Conservation (phyloP, 1,140 invertebrate genomes). For the Danaus melanippus region DNA sequence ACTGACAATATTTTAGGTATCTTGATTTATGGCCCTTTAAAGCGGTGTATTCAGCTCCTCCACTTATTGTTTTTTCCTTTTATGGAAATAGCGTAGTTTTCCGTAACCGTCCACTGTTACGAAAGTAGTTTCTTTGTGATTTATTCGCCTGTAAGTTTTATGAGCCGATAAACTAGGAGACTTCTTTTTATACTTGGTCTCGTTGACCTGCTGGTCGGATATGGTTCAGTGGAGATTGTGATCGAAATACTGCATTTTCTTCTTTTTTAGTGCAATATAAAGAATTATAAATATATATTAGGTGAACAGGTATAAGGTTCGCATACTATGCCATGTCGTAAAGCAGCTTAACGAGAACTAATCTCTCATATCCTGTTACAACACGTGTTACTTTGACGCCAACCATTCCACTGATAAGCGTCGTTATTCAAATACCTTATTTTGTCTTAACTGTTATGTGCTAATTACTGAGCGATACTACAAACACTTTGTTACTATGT, state of each 20-base stretch:
- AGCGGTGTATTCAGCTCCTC: slow-evolving; percentile 50
- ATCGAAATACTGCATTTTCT: no score
- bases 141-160: slow-evolving; percentile 34
- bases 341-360: slow-evolving; percentile 14
- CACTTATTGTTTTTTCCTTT: slow-evolving; percentile 65
- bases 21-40: slow-evolving; percentile 69
- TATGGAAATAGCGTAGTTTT: slow-evolving; percentile 64
- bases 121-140: slow-evolving; percentile 48
- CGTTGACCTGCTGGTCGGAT: slow-evolving; percentile 13
- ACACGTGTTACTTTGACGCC: slow-evolving; percentile 18
- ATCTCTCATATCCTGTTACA: slow-evolving; percentile 16
- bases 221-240: slow-evolving; percentile 4
- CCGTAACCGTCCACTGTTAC: slow-evolving; percentile 39
- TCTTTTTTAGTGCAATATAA: no score
- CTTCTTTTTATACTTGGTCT: slow-evolving; percentile 15
- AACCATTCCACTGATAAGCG: slow-evolving; percentile 16
- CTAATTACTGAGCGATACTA: no score
- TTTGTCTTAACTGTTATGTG: no score
- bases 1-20: slow-evolving; percentile 61
- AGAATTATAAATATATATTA: no score
- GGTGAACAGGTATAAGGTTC: not conserved
- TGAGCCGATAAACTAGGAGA: slow-evolving; percentile 18
- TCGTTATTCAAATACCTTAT: not conserved
- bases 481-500: no score
- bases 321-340: slow-evolving; percentile 13